Conservation (phyloP, 2,113 vertebrate genomes). For the Datnioides undecimradiatus region DNA sequence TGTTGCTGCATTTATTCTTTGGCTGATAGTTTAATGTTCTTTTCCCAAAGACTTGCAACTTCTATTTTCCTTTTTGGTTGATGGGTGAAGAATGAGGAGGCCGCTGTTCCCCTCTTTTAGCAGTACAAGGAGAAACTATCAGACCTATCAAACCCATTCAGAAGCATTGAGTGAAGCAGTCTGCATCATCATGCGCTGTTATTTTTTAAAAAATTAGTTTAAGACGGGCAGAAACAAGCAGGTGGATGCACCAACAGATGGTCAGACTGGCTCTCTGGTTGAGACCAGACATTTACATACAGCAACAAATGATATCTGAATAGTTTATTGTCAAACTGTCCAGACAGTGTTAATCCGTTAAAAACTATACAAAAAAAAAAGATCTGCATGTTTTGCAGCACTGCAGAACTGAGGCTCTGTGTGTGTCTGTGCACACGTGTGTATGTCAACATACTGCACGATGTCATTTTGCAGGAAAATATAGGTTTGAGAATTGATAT, state of each 20-base stretch:
- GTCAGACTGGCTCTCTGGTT: constrained; percentile 37
- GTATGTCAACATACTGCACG: not conserved
- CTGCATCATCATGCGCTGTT: constrained; percentile 13
- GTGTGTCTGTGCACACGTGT: not conserved
- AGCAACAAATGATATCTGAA: constrained; percentile 61
- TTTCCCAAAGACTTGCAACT: constrained; percentile 73
- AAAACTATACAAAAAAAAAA: constrained; percentile 40
- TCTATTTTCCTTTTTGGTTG: constrained; percentile 62
- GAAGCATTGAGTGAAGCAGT: constrained; percentile 13
- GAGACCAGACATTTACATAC: constrained; percentile 58
- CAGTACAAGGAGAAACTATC: constrained; percentile 43
- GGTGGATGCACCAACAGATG: constrained; percentile 61
- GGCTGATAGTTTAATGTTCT: constrained; percentile 78
- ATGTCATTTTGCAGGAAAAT: constrained; percentile 1
- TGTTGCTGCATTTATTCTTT: constrained; percentile 77
- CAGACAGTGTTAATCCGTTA: constrained; percentile 58
- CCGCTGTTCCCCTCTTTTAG: constrained; percentile 52
- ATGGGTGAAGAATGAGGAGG: constrained; percentile 48
- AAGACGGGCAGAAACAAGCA: constrained; percentile 38
- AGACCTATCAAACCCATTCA: constrained; percentile 24
- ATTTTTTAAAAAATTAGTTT: constrained; percentile 22
- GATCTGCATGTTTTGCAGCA: constrained; percentile 20
- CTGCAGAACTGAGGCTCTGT: not conserved
- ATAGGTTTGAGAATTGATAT: constrained; percentile 12
- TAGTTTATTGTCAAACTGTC: constrained; percentile 63